These are phyloP conservation scores for Xestia ashworthii DNA, from an alignment of 2,888 invertebrate genomes.

Conservation along the genomic window DNA sequence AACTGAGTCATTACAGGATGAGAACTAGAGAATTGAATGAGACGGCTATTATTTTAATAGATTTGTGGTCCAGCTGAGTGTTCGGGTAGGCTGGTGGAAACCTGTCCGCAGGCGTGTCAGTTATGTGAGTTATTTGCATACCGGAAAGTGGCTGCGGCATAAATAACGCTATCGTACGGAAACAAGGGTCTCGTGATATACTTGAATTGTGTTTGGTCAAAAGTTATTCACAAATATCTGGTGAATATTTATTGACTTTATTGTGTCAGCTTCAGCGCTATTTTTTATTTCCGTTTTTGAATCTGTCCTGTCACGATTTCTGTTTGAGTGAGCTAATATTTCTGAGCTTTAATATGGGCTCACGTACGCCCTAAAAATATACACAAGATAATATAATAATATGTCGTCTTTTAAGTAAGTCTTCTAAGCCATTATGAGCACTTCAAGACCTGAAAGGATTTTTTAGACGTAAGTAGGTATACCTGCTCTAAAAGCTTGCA, in stretches of 20 bases:
- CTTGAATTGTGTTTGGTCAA: constrained; percentile 40
- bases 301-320: constrained; percentile 9
- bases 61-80: constrained; percentile 63
- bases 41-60: constrained; percentile 67
- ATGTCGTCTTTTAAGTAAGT: constrained; percentile 33
- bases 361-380: constrained; percentile 28
- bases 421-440: constrained; percentile 29
- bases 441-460: constrained; percentile 34
- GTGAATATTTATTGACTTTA: constrained; percentile 32
- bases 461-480: constrained; percentile 14
- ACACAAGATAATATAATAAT: background rate
- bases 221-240: constrained; percentile 38
- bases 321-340: constrained; percentile 30
- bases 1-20: constrained; percentile 65
- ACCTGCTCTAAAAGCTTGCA: constrained; percentile 27
- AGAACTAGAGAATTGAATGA: constrained; percentile 66
- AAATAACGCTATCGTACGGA: constrained; percentile 53
- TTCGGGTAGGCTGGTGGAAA: constrained; percentile 53
- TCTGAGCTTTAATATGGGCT: constrained; percentile 22
- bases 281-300: constrained; percentile 5
- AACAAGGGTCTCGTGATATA: constrained; percentile 53
- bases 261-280: constrained; percentile 7
- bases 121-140: constrained; percentile 62
- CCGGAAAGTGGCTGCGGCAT: constrained; percentile 57
- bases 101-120: constrained; percentile 56